Evolutionary conservation across 2,797 vertebrate species (phyloP).

Genomic region (Pseudomugil gertrudae): DNA sequence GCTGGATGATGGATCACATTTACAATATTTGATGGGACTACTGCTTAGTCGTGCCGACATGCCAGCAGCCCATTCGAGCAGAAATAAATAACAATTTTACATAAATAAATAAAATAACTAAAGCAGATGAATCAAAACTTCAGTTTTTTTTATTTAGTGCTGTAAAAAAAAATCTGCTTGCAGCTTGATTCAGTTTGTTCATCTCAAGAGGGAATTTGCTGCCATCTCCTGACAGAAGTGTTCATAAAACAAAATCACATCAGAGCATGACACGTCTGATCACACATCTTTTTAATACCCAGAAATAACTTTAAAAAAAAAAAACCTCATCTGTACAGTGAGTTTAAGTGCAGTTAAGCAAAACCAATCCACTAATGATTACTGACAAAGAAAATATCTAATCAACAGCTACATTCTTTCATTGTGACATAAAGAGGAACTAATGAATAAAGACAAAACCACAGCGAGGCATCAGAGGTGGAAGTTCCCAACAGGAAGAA

Average conservation of each 20-base stretch:
- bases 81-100: too few species aligned
- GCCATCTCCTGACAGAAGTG: constrained; percentile 65
- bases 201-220: constrained; percentile 40
- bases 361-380: constrained; percentile 13
- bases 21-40: not conserved
- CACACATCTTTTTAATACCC: constrained; percentile 40
- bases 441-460: constrained; percentile 26
- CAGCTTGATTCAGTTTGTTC: not conserved
- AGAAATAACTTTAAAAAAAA: constrained; percentile 40
- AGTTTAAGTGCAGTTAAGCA: constrained; percentile 42
- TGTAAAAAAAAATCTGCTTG: too few species aligned
- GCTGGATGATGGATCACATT: constrained; percentile 23
- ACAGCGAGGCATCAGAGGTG: constrained; percentile 36
- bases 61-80: accelerated
- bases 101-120: too few species aligned
- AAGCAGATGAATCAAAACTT: too few species aligned
- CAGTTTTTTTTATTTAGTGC: not conserved
- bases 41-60: constrained; percentile 10
- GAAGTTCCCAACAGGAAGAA: constrained; percentile 9
- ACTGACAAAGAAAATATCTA: constrained; percentile 16
- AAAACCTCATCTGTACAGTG: constrained; percentile 35
- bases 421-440: constrained; percentile 28
- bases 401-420: constrained; percentile 22
- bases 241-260: not conserved
- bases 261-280: not conserved